Base-by-base conservation (phyloP, 2,888 invertebrate genomes). In the Neoitamus cyanurus region DNA sequence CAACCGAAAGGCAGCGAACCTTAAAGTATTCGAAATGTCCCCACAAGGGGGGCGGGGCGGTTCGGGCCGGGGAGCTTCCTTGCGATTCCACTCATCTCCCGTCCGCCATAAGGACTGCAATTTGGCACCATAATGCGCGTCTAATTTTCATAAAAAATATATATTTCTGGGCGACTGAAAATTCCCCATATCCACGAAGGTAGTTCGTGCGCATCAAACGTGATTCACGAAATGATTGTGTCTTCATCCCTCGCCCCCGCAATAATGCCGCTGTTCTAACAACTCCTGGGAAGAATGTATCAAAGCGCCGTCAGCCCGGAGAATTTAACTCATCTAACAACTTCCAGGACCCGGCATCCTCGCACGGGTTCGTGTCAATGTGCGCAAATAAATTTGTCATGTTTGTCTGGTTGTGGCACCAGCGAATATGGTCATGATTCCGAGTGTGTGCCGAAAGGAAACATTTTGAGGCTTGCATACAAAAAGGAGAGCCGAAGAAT, bases 181-280 rank as follows among this genome's bases (percentile, higher is more conserved):
- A 89, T 90, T 90, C 90, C 88, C 87, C 88, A 88, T 88, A 89
- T 42, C 80, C 85, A 48, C 82, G 89, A 90, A 90, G 88, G 88
- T 89, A 89, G 89, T 89, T 89, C 90, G 90, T 90, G 90, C 90
- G 89, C 88, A 89, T 89, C 89, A 89, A 89, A 90, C 90, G 90
- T 90, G 90, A 89, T 90, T 88, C 89, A 87, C 87, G 87, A 89
- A 89, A 89, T 89, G 88, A 89, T 89, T 89, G 34, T 83, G 46
- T 34, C 48, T 48, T 48, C 73, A 83, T 46, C 42, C 31, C 25
- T 28, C 72, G n/a, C n/a, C 20, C 25, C 30, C 30, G 5, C 11
- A 78, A 46, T 37, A 48, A 80, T 48, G 80, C 6, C 28, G 69
- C 15, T 73, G 82, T 82, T 48, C 36, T 69, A 36, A 68, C 69